Conservation (phyloP, 2,888 invertebrate species). For the Saturnia japonica region DNA sequence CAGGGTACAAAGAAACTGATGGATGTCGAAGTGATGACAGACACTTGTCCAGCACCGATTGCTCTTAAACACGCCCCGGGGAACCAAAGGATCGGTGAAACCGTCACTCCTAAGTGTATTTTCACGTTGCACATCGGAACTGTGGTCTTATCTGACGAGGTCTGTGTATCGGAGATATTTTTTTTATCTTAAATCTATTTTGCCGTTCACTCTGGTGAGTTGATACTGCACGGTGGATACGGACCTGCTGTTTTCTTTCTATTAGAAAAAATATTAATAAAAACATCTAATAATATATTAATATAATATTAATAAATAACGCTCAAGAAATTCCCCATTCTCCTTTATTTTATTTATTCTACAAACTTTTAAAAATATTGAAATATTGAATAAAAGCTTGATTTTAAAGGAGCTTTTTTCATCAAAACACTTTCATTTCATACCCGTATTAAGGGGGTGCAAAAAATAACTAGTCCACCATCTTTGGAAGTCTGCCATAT, state of each 20-base stretch:
- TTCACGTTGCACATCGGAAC: slow-evolving; percentile 62
- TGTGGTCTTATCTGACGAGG: slow-evolving; percentile 59
- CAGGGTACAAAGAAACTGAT: not conserved
- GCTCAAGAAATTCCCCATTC: too few relatives aligned
- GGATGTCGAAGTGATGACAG: slow-evolving; percentile 14
- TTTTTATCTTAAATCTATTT: not conserved
- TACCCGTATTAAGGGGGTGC: too few relatives aligned
- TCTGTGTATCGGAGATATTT: slow-evolving; percentile 23
- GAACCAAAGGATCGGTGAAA: slow-evolving; percentile 38
- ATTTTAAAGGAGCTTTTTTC: too few relatives aligned
- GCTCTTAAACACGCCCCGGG: slow-evolving; percentile 31
- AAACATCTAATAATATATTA: too few relatives aligned
- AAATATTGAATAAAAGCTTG: too few relatives aligned
- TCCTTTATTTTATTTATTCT: too few relatives aligned
- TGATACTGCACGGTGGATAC: not conserved
- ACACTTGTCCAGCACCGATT: slow-evolving; percentile 24
- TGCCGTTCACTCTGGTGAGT: not conserved
- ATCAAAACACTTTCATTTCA: too few relatives aligned
- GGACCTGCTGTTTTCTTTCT: not conserved
- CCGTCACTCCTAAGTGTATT: slow-evolving; percentile 38
- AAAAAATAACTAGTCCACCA: too few relatives aligned
- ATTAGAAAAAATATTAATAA: too few relatives aligned
- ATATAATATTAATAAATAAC: too few relatives aligned
- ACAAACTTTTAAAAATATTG: too few relatives aligned
- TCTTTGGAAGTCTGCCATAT: too few relatives aligned